Conservation (phyloP, 2,113 vertebrate species). For the Marmota flaviventris region DNA sequence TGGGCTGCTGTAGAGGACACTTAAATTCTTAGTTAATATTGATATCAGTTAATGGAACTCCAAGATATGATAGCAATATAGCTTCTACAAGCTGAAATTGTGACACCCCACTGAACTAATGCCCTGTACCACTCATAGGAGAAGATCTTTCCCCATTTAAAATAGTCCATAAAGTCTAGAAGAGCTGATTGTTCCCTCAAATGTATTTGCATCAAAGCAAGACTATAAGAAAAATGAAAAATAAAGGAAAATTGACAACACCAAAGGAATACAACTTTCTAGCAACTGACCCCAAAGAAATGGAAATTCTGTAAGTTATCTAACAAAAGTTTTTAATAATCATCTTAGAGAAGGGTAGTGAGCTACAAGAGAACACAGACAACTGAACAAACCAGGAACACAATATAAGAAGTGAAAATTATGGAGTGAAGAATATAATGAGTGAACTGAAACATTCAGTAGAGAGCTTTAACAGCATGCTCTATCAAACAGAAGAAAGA, state of each 20-base stretch:
- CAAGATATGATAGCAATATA: neutral
- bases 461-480: neutral
- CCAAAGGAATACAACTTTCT: neutral
- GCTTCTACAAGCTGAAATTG: neutral
- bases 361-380: neutral
- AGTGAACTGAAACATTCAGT: too few relatives aligned
- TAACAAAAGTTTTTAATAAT: neutral
- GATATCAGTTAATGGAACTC: neutral
- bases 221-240: neutral
- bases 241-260: neutral
- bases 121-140: too few relatives aligned
- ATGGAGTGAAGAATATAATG: neutral
- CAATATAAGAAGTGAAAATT: neutral
- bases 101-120: neutral
- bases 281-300: neutral
- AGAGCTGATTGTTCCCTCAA: neutral
- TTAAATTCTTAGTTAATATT: neutral
- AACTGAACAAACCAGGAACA: neutral
- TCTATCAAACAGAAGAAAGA: neutral
- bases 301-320: neutral
- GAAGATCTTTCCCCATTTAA: neutral
- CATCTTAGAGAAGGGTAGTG: neutral
- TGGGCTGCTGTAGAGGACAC: neutral
- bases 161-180: neutral
- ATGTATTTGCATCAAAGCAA: neutral